Evolutionary conservation across 2,888 invertebrate species (phyloP).

Genomic region (Eupsilia transversa): DNA sequence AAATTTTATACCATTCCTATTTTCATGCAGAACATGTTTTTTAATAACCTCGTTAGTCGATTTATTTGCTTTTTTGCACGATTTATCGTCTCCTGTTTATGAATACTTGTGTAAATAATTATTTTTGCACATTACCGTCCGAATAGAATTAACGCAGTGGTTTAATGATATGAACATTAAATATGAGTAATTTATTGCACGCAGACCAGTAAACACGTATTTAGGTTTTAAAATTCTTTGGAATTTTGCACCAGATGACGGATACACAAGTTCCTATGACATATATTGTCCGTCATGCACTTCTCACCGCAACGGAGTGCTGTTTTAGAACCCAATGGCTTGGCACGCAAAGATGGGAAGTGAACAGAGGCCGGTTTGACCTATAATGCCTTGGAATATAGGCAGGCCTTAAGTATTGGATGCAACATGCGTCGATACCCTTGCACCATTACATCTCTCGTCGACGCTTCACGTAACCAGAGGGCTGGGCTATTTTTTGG

Average conservation of each 20-base stretch:
- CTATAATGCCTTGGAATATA: not conserved
- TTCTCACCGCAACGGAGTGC: not conserved
- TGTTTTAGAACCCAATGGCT: not conserved
- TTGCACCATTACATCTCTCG: not conserved
- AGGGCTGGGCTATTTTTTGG: not conserved
- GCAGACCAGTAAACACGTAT: not conserved
- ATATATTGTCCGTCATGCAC: not conserved
- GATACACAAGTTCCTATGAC: not conserved
- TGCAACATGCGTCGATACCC: not conserved
- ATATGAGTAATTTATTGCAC: slow-evolving; percentile 31
- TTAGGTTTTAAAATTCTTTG: not conserved
- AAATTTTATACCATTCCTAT: not conserved
- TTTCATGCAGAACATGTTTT: slow-evolving; percentile 38
- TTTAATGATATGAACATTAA: slow-evolving; percentile 14
- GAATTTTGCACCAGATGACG: not conserved
- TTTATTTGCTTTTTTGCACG: slow-evolving; percentile 39
- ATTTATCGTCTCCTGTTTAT: slow-evolving; percentile 58
- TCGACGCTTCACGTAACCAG: not conserved
- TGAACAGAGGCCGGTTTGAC: not conserved
- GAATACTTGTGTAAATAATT: slow-evolving; percentile 47
- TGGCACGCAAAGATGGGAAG: not conserved
- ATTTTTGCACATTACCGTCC: slow-evolving; percentile 20
- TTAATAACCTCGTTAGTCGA: slow-evolving; percentile 31
- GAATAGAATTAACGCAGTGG: not conserved
- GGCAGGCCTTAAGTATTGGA: not conserved